Evolutionary conservation across 2,888 invertebrate genomes (phyloP), one percentile per base, ranked within the genome.

Genomic region (Artemia sinica): DNA sequence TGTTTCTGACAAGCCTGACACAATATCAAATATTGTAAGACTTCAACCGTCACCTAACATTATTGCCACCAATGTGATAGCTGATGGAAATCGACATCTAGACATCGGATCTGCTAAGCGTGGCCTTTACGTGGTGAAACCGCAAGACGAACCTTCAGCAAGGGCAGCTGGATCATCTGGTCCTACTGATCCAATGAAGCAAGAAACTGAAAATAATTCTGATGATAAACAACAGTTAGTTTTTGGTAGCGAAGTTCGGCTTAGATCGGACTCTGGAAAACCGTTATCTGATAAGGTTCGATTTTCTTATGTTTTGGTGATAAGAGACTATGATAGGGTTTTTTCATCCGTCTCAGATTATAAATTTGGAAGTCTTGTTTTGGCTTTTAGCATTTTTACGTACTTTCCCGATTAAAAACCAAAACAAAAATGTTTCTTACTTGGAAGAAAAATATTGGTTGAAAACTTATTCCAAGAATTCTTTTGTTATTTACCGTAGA

Each of bases 221-320:
- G 63, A 70, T 48, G 73, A 72, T 68, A 70, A 72, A 50, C 73
- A 72, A 51, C 83, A 88, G 78, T 85, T 84, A 75, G 86, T 41
- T 6, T 41, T 41, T 4, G 41, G 41, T 41, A 41, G 41, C 6
- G 41, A 41, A 41, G 41, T 89, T 49, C 82, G 89, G 73, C 89
- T 89, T 58, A 83, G 91, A 74, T 89, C 91, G 67, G 88, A 88
- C 75, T 91, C 91, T 66, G 91, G 91, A 7, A 87, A 90, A 76
- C 86, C 86, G 74, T 82, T 94, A 70, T 86, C 89, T 10, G 93
- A 94, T 80, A 84, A 89, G 81, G 84, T 84, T 75, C 73, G 74
- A 73, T 13, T 65, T 70, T 48, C 51, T 67, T 48, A 63, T 49
- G 14, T 10, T 65, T 70, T 10, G 69, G 11, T 49, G 41, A 6